Percentiles rank a stretch among this genome's conserved stretches.
Evolutionary conservation across 2,113 vertebrate genomes (phyloP).

Genomic region (Cebidichthys violaceus): DNA sequence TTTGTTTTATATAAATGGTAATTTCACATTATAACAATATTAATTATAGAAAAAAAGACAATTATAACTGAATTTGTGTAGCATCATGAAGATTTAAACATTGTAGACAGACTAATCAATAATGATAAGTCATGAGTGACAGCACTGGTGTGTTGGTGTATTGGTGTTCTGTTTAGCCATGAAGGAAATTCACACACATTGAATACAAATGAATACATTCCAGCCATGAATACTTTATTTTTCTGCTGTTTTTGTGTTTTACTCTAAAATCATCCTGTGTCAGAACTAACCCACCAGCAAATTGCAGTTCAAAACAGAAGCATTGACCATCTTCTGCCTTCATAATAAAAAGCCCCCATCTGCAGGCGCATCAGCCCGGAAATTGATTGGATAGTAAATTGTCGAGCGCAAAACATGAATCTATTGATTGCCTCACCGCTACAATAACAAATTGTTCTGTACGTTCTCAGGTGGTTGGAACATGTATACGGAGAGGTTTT

Average conservation of each 20-base stretch:
- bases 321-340: constrained; percentile 1
- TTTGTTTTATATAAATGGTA: too few relatives aligned
- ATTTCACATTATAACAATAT: too few relatives aligned
- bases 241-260: constrained; percentile 2
- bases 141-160: too few relatives aligned
- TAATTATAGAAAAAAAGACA: too few relatives aligned
- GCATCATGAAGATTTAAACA: neutral
- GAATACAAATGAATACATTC: neutral
- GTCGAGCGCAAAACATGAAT: constrained; percentile 27
- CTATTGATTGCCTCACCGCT: constrained; percentile 47
- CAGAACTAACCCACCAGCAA: neutral
- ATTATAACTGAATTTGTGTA: too few relatives aligned
- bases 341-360: constrained; percentile 9
- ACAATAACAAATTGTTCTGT: constrained; percentile 28
- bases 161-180: neutral
- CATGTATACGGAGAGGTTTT: constrained; percentile 12
- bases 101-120: neutral
- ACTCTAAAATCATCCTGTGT: neutral
- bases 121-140: neutral
- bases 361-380: neutral
- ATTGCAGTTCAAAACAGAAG: neutral
- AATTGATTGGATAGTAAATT: constrained; percentile 41
- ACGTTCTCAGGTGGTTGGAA: constrained; percentile 12
- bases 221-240: neutral
- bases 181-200: neutral